Evolutionary conservation across 2,797 vertebrate genomes (phyloP), one percentile per base, ranked within the genome.

Genomic region (Denticeps clupeoides): DNA sequence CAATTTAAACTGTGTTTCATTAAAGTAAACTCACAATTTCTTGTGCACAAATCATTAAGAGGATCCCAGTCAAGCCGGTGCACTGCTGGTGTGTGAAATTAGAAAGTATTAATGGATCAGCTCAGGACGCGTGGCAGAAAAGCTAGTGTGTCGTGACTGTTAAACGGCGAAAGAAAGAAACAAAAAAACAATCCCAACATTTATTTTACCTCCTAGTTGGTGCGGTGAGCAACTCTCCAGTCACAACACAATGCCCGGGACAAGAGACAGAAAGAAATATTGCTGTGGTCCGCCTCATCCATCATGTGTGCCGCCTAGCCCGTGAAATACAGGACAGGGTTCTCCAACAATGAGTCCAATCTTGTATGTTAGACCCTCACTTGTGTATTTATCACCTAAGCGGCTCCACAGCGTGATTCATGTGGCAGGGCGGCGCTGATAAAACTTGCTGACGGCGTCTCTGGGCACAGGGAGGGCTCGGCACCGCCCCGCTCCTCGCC

Each of bases 311-410:
- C 65, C 72, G 65, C 67, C 64, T 47, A 19, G 63, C 64, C 64
- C 60, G 62, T 75, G 74, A 81, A 81, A 78, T 77, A 75, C 72
- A 73, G 65, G 71, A 71, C 37, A 13, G 65, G 64, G 58, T 64
- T 62, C 49, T 65, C 70, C 70, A 68, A 78, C 78, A 79, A 72
- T 73, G 73, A 70, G 65, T 61, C 66, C 78, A 77, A 80, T 78
- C 79, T 82, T 71, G 70, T 77, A 78, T 71, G 74, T 79, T 73
- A 70, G 72, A 71, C 73, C 76, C 71, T 68, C 64, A 73, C 74
- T 69, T 58, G 73, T 73, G 71, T 78, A 81, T 83, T 84, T 80
- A 82, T 84, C 81, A 82, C 70, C 71, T 69, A 66, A 74, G 64
- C 51, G 62, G 65, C 74, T 68, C 62, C 64, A 68, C 73, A 70